phyloP scores from a whole-genome alignment of 2,888 invertebrate species.

The Eupithecia vulgata region DNA sequence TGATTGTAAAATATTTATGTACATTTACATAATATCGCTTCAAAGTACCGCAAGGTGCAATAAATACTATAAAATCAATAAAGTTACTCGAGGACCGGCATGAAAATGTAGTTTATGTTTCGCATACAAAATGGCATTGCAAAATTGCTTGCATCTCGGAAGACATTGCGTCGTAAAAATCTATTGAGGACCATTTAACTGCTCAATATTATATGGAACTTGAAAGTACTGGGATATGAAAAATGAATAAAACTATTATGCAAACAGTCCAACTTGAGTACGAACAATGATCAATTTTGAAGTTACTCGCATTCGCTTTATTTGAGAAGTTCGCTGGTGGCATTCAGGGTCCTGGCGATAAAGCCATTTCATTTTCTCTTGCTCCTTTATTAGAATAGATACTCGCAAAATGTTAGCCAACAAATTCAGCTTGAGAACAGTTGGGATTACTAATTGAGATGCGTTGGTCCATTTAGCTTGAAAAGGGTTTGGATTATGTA shows the following conservation, averaged over 20 bases:
- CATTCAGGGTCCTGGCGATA: conserved; percentile 53
- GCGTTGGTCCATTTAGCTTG: not conserved
- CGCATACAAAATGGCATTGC: conserved; percentile 30
- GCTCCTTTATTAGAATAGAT: conserved; percentile 42
- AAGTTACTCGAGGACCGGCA: conserved; percentile 18
- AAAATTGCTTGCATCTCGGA: conserved; percentile 44
- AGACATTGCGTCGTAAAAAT: conserved; percentile 53
- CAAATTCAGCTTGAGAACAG: conserved; percentile 7
- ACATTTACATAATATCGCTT: conserved; percentile 39
- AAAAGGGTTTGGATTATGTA: not conserved
- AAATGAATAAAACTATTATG: conserved; percentile 76
- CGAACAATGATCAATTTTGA: conserved; percentile 62
- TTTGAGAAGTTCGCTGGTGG: conserved; percentile 58
- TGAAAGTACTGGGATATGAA: conserved; percentile 57
- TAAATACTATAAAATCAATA: conserved; percentile 33
- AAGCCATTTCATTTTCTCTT: conserved; percentile 46
- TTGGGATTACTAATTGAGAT: conserved; percentile 9
- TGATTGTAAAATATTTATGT: conserved; percentile 35
- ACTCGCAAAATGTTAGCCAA: conserved; percentile 14
- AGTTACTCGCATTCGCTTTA: conserved; percentile 57
- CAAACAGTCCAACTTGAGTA: conserved; percentile 65
- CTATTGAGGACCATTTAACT: conserved; percentile 58
- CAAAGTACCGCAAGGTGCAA: conserved; percentile 32
- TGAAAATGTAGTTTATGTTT: conserved; percentile 32
- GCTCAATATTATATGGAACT: conserved; percentile 62